Base-by-base conservation (phyloP, 2,797 vertebrate genomes). In the Acanthornis magna region DNA sequence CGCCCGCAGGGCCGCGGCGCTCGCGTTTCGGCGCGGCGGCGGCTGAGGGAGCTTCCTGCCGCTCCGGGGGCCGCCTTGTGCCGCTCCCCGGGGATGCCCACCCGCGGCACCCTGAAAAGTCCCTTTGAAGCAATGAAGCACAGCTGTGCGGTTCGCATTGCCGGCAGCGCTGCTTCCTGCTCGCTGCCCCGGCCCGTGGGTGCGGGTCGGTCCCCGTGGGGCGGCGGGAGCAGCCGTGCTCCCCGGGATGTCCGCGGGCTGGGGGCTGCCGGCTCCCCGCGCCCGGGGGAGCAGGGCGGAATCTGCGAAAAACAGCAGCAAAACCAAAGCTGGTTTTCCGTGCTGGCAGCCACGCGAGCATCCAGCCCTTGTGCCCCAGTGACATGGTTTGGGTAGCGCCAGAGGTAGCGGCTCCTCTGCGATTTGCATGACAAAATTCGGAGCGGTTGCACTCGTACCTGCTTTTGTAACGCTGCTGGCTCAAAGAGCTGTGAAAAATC, bases 361-460 rank as follows among this genome's bases (percentile, higher is more conserved):
- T 19, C 18, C 2, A 16, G 26, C 5, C 21, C 36, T 4, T 38
- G 36, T 51, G 65, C 27, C 80, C 17, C 54, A 0, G 2, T 3
- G 43, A 4, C 32, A 4, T 1, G 55, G 32, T 8, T 18, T 51
- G 47, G 74, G 42, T 38, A 5, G 12, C 9, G 5, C 85, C 30
- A 0, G 71, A 14, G 32, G 5, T 0, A 1, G 43, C 0, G 34
- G 53, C 47, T n/a, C 5, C 2, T 8, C 36, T 19, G 81, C 5
- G 19, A 0, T 47, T 21, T 25, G 32, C 13, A 0, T 1, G 51
- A 0, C 13, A 1, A 4, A 20, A 32, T 42, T 13, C 2, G 58
- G 11, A 16, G 72, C 1, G 15, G 32, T 14, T 9, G 38, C 21
- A 0, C 11, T 11, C 7, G 0, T 2, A 2, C 0, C 7, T 10